These are phyloP conservation scores for Ophthalmotilapia sp. DNA, from an alignment of 2,113 vertebrate genomes.

Conservation along the genomic window DNA sequence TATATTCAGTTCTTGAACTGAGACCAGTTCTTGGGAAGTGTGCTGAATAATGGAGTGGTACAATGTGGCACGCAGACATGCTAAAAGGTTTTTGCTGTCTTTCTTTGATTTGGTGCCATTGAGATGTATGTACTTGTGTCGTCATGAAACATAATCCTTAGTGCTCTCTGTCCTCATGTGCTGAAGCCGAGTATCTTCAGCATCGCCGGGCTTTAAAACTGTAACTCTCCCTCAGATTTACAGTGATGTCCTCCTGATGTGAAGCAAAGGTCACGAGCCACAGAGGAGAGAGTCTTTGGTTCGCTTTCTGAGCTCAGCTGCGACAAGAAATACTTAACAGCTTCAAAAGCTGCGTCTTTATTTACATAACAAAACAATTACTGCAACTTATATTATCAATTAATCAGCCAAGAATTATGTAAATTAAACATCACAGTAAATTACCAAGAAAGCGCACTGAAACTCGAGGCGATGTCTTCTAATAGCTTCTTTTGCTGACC, in stretches of 20 bases:
- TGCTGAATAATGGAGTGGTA: slow-evolving; percentile 60
- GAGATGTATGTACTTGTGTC: slow-evolving; percentile 16
- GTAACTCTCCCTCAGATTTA: not conserved
- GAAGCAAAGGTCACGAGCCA: not conserved
- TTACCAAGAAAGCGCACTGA: not conserved
- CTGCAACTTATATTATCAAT: not conserved
- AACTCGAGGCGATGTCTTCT: not conserved
- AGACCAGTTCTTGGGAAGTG: slow-evolving; percentile 5
- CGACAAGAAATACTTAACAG: not conserved
- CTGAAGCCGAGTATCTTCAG: not conserved
- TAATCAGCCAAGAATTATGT: not conserved
- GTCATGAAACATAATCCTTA: not conserved
- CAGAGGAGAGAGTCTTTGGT: not conserved
- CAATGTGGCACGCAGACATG: slow-evolving; percentile 5
- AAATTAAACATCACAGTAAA: not conserved
- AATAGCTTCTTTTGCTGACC: not conserved
- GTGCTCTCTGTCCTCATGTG: not conserved
- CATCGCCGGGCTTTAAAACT: not conserved
- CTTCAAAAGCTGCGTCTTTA: not conserved
- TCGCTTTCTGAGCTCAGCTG: not conserved
- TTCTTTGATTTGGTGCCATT: slow-evolving; percentile 29
- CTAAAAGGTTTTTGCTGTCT: slow-evolving; percentile 70
- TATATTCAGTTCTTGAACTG: slow-evolving; percentile 37
- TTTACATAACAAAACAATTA: not conserved
- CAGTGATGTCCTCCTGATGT: not conserved